Evolutionary conservation across 2,888 invertebrate genomes (phyloP), one percentile per base, ranked within the genome.

Genomic region (Drosophila niveifrons): DNA sequence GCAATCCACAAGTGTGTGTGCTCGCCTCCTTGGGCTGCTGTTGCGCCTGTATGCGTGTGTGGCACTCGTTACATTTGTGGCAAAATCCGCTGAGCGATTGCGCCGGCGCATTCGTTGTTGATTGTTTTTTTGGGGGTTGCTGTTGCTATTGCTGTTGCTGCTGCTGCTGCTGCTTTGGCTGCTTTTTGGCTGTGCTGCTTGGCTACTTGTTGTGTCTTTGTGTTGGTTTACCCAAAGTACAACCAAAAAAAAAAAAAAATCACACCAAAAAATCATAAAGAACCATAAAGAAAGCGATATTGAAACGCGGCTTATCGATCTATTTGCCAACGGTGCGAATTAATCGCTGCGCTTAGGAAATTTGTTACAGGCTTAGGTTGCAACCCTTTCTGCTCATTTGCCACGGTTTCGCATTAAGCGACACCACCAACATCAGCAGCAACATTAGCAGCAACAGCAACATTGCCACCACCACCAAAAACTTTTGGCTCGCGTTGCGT

Each of bases 1-100:
- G 82, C 90, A 90, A 89, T 90, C 90, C 91, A 90, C 90, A 90
- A 90, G 90, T 90, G 90, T 91, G 91, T 90, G 90, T 90, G 82
- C 87, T 78, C 48, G 79, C 78, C 74, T 72, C 80, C 80, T 79
- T 46, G 52, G 78, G 78, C 55, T n/a, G 72, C 72, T 70, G 64
- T 67, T 61, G 76, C 66, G 58, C 31, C 9, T 62, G 69, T 72
- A 43, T 64, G 67, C 41, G 67, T 62, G 69, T 57, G 69, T 57
- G 55, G 57, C 58, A 41, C 78, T 77, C 77, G 76, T 56, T 76
- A 75, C 65, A 59, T 68, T 68, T 59, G 41, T 62, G 31, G 46
- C 36, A 51, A 44, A 44, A 11, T 15, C 46, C 28, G 29, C 41
- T 2, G 72, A 76, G 72, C 67, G 51, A 51, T 13, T 68, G 64